Base-by-base conservation (phyloP, 2,113 vertebrate species). In the Machaerirhynchus nigripectus region DNA sequence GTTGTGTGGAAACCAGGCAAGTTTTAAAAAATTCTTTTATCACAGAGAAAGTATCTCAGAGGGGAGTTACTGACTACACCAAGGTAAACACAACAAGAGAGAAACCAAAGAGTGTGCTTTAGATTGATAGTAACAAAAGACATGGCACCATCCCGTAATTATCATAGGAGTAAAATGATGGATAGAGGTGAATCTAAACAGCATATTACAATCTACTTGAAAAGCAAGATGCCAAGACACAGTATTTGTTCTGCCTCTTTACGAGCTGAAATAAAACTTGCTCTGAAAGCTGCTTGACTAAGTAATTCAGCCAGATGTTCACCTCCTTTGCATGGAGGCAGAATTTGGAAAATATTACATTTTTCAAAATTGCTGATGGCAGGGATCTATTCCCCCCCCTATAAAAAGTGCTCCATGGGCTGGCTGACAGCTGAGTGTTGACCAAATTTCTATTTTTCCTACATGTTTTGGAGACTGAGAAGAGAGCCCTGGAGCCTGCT, bases 301-400 rank as follows among this genome's bases (percentile, higher is more conserved):
- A 97, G 98, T 96, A 93, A 96, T 96, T 96, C 95, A 96, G 93
- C 97, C 98, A 98, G 98, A 98, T 98, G 98, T 98, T 98, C 98
- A 97, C 97, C 96, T 97, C 97, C 96, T 97, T 83, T 74, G 77
- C 71, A 75, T 83, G 93, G 97, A 98, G 96, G 93, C 71, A 90
- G 89, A 97, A 96, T 96, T 97, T 23, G 97, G 97, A 97, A 98
- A 98, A 97, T 97, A 95, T 97, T 96, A 98, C 96, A 96, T 96
- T 96, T 95, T 96, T 97, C 80, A 93, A 96, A 97, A 96, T 93
- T 95, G 96, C 93, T 97, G 94, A 95, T 75, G 89, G 96, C 87
- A 93, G 93, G 89, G 94, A 93, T 96, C 91, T 93, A 40, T 92
- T 46, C 44, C 33, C 42, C 22, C 8, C 57, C 27, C 39, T 0